Evolutionary conservation across 1,140 invertebrate species (phyloP).

Genomic region (Drosophila takahashii): DNA sequence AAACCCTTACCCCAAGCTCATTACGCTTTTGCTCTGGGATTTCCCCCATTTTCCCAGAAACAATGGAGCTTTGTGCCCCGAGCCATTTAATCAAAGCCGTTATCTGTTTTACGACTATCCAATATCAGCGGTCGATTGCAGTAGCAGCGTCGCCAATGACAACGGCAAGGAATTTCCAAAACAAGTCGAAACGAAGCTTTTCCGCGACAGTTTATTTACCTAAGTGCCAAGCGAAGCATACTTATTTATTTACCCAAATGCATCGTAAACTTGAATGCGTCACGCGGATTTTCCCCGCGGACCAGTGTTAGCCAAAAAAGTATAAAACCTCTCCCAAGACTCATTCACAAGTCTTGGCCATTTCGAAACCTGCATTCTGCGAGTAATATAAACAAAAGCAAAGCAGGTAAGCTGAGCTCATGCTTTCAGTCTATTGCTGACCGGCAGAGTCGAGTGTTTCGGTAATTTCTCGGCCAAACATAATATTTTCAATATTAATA

Average conservation of each 20-base stretch:
- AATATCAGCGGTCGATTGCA: slow-evolving; percentile 44
- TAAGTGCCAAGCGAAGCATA: slow-evolving; percentile 30
- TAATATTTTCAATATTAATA: background rate
- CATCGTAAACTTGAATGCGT: slow-evolving; percentile 19
- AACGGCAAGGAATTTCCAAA: slow-evolving; percentile 47
- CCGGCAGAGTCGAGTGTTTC: slow-evolving; percentile 6
- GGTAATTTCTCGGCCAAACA: background rate
- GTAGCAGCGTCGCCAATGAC: slow-evolving; percentile 54
- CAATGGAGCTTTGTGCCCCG: slow-evolving; percentile 23
- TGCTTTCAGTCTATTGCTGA: slow-evolving; percentile 16
- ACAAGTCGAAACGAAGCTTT: slow-evolving; percentile 44
- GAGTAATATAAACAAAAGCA: slow-evolving; percentile 6
- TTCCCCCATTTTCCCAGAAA: slow-evolving; percentile 15
- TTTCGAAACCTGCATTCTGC: slow-evolving; percentile 23
- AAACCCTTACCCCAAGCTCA: background rate
- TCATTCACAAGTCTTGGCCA: slow-evolving; percentile 29
- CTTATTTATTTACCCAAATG: slow-evolving; percentile 17
- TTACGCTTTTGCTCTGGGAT: background rate
- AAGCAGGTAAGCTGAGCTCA: slow-evolving; percentile 12
- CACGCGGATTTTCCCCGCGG: slow-evolving; percentile 21
- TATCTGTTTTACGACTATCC: slow-evolving; percentile 24
- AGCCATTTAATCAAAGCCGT: slow-evolving; percentile 31
- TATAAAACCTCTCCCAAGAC: slow-evolving; percentile 13
- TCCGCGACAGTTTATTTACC: slow-evolving; percentile 18
- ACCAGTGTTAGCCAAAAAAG: slow-evolving; percentile 6